phyloP scores from a whole-genome alignment of 2,797 vertebrate species.

The Lerista edwardsae region DNA sequence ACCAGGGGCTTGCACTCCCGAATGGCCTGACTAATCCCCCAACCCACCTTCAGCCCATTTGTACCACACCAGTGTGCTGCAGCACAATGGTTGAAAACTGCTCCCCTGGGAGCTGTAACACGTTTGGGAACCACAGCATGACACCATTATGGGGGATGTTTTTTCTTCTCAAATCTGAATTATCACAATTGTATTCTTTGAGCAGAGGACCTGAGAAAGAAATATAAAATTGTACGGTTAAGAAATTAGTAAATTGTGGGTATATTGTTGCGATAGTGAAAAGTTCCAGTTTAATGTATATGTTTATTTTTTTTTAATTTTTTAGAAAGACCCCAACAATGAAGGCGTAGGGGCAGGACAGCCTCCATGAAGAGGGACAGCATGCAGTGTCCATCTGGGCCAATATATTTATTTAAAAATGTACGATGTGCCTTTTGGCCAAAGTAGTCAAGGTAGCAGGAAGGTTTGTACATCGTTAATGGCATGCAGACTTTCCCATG shows the following conservation, averaged over 20 bases:
- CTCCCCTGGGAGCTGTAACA: too few relatives aligned
- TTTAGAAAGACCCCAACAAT: neutral
- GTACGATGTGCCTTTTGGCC: neutral
- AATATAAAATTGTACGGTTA: neutral
- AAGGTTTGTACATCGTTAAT: neutral
- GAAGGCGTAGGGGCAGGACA: neutral
- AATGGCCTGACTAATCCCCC: too few relatives aligned
- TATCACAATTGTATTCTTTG: neutral
- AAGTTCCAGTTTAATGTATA: neutral
- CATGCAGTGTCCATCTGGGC: neutral
- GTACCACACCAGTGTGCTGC: too few relatives aligned
- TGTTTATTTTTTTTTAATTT: neutral
- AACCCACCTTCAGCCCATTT: too few relatives aligned
- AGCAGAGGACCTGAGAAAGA: neutral
- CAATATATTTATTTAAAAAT: neutral
- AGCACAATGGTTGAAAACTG: too few relatives aligned
- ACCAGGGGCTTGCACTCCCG: too few relatives aligned
- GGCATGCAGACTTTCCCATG: neutral
- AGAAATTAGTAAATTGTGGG: neutral
- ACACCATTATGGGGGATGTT: neutral
- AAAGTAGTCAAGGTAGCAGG: neutral
- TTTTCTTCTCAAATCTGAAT: neutral
- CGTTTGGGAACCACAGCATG: too few relatives aligned
- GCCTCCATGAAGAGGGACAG: neutral
- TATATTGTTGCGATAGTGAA: neutral